These are phyloP conservation scores for Agonopterix alstromeriana DNA, from an alignment of 2,888 invertebrate species.

Conservation along the genomic window DNA sequence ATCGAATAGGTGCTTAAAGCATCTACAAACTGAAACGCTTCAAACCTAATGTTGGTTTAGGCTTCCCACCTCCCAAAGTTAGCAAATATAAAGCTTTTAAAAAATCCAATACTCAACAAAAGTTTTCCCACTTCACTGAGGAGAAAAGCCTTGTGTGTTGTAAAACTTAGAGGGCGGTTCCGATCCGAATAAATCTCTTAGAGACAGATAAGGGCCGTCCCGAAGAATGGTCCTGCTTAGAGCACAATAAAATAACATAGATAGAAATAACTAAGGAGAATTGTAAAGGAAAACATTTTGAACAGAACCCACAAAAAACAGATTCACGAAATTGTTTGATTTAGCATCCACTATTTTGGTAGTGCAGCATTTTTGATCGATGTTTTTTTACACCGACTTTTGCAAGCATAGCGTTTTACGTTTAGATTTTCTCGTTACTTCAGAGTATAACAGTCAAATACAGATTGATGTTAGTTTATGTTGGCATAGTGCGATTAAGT, in stretches of 20 bases:
- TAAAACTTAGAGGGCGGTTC: constrained; percentile 20
- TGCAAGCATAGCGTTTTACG: too few relatives aligned
- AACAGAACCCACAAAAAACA: too few relatives aligned
- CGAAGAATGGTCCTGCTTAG: constrained; percentile 29
- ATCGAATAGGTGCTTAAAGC: too few relatives aligned
- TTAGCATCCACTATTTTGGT: too few relatives aligned
- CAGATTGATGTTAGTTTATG: too few relatives aligned
- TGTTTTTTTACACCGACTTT: too few relatives aligned
- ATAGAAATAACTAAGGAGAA: constrained; percentile 23
- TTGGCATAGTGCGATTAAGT: too few relatives aligned
- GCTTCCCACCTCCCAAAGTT: not conserved
- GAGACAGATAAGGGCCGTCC: constrained; percentile 41
- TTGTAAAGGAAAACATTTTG: constrained; percentile 11
- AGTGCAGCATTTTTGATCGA: too few relatives aligned
- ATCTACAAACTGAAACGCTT: too few relatives aligned
- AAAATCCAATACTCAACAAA: constrained; percentile 18
- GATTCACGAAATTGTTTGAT: too few relatives aligned
- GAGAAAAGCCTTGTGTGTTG: constrained; percentile 13
- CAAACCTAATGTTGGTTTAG: constrained; percentile 1
- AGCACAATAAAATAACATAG: constrained; percentile 40
- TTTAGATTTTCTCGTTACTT: too few relatives aligned
- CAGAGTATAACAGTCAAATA: too few relatives aligned
- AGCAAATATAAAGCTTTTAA: constrained; percentile 10
- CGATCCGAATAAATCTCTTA: constrained; percentile 40
- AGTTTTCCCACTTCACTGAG: constrained; percentile 7